These are phyloP conservation scores for Onychomys arenicola DNA, from an alignment of 2,797 vertebrate species.

Conservation along the genomic window DNA sequence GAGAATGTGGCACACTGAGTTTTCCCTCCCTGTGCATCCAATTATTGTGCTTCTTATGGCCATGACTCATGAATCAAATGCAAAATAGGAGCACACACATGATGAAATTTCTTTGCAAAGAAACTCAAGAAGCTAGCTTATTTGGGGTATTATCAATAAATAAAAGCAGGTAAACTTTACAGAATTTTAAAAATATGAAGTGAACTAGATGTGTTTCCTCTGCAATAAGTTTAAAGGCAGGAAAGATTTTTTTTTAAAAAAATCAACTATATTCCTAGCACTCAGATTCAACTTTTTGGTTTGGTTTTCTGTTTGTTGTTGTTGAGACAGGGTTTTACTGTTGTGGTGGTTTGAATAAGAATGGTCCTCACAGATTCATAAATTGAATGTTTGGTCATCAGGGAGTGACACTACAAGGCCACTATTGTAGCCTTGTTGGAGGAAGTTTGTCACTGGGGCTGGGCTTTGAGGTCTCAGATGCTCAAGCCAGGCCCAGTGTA, in stretches of 20 bases:
- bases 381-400: background rate
- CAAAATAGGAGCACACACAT: background rate
- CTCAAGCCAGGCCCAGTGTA: background rate
- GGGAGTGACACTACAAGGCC: background rate
- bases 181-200: background rate
- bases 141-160: background rate
- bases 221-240: background rate
- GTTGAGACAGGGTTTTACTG: background rate
- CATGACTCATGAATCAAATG: background rate
- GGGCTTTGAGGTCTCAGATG: background rate
- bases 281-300: background rate
- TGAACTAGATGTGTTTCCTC: background rate
- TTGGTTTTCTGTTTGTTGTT: background rate
- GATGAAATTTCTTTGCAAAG: slow-evolving; percentile 33
- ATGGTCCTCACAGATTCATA: background rate
- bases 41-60: background rate
- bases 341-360: background rate
- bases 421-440: background rate
- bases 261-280: background rate
- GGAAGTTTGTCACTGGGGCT: background rate
- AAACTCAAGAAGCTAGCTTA: slow-evolving; percentile 21
- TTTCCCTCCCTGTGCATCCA: background rate
- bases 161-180: background rate
- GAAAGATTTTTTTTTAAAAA: background rate
- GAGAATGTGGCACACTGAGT: background rate